Percentiles rank a stretch among this genome's conserved stretches.
phyloP scores from a whole-genome alignment of 2,888 invertebrate genomes.

The Xestia rhomboidea region DNA sequence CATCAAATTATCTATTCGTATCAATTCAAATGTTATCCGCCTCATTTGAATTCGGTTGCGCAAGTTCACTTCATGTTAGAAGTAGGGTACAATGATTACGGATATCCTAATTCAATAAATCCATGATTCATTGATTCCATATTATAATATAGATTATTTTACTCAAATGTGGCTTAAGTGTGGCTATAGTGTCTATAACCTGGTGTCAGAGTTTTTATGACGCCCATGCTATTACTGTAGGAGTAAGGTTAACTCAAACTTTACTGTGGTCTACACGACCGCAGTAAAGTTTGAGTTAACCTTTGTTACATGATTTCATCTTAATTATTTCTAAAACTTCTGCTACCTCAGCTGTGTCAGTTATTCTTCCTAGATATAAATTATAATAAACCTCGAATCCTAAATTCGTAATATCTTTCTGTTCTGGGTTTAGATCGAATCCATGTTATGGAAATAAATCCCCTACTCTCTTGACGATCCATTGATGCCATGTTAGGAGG shows the following conservation, averaged over 20 bases:
- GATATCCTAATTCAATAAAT: slow-evolving; percentile 79
- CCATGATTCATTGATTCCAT: slow-evolving; percentile 64
- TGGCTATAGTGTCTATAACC: too few relatives aligned
- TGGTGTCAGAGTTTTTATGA: too few relatives aligned
- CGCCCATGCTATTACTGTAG: too few relatives aligned
- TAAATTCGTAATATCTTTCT: not conserved
- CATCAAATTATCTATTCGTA: slow-evolving; percentile 45
- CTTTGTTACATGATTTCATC: not conserved
- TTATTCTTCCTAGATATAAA: not conserved
- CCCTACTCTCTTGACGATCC: not conserved
- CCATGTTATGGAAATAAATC: not conserved
- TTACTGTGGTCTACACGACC: not conserved
- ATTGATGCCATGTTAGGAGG: not conserved
- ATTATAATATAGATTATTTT: slow-evolving; percentile 45
- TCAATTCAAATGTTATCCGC: slow-evolving; percentile 74
- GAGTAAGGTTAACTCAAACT: not conserved
- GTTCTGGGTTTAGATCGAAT: too few relatives aligned
- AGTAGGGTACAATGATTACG: slow-evolving; percentile 73
- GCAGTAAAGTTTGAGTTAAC: too few relatives aligned
- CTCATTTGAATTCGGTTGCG: slow-evolving; percentile 75
- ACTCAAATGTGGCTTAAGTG: slow-evolving; percentile 26
- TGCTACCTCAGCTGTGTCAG: not conserved
- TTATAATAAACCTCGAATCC: not conserved
- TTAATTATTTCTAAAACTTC: not conserved
- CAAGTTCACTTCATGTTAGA: slow-evolving; percentile 66